A percentile compares a stretch with the other conserved stretches of the same genome.
Evolutionary conservation across 2,113 vertebrate genomes (phyloP).

Genomic region (Progne subis): DNA sequence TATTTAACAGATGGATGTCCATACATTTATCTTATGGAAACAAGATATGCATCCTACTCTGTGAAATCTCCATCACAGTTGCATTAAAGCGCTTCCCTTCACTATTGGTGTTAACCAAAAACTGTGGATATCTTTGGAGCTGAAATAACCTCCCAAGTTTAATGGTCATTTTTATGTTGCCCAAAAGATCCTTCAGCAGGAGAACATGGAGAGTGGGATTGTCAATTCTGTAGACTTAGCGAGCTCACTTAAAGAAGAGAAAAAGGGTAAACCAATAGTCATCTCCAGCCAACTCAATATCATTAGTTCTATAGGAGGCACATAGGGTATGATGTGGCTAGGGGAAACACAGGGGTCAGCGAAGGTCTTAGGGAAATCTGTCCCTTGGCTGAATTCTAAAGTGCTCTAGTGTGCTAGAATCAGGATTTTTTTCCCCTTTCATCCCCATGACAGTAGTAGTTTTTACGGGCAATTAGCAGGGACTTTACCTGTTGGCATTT

Average conservation of each 20-base stretch:
- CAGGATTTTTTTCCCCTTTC: conserved; percentile 60
- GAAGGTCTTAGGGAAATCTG: neutral
- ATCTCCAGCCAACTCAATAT: neutral
- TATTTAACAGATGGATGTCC: neutral
- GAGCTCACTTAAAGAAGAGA: neutral
- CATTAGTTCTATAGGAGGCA: neutral
- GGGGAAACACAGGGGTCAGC: neutral
- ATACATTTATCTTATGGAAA: neutral
- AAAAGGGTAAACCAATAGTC: neutral
- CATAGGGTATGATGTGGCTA: neutral
- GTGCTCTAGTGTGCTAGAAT: neutral
- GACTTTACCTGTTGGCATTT: neutral
- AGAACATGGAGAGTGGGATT: neutral
- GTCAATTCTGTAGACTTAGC: neutral
- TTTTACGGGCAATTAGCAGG: neutral
- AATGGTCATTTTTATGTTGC: neutral
- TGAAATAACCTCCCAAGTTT: neutral
- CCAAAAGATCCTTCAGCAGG: neutral
- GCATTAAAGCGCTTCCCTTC: neutral
- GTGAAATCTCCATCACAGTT: neutral
- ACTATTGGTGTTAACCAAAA: neutral
- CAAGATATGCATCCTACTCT: neutral
- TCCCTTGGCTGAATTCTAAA: neutral
- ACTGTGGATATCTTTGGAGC: neutral
- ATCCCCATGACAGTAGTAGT: neutral